Conservation (phyloP, 2,888 invertebrate species). For the Nipponacmea schrenckii region DNA sequence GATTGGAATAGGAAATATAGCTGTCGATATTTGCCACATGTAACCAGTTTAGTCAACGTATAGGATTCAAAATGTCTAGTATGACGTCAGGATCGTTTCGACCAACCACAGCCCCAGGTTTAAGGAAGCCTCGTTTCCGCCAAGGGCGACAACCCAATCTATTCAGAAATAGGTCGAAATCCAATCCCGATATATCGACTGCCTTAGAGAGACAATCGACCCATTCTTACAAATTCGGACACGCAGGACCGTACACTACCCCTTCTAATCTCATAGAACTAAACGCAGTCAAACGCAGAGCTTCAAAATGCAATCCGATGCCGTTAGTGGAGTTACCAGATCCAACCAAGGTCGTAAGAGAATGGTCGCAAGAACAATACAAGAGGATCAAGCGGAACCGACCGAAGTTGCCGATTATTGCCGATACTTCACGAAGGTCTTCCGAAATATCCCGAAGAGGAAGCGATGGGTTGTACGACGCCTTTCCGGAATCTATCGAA, state of each 20-base stretch:
- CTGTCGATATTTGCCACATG: no score
- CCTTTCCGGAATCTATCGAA: not conserved
- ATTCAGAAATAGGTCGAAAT: not conserved
- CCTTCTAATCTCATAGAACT: not conserved
- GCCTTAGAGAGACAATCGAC: not conserved
- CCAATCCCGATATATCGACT: not conserved
- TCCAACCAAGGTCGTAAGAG: not conserved
- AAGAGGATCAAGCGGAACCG: not conserved
- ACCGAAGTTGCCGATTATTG: not conserved
- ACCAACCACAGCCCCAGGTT: not conserved
- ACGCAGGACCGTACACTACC: not conserved
- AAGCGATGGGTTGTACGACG: not conserved
- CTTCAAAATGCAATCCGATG: not conserved
- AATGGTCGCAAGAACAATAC: conserved; percentile 1
- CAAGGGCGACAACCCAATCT: not conserved
- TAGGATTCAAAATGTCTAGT: not conserved
- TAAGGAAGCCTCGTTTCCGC: not conserved
- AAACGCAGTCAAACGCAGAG: not conserved
- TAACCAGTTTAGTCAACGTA: no score
- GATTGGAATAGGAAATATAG: no score
- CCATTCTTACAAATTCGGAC: not conserved
- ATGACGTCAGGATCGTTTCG: not conserved
- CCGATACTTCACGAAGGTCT: not conserved
- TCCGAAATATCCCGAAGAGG: not conserved
- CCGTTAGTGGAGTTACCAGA: not conserved